phyloP scores from a whole-genome alignment of 2,888 invertebrate species.

The Nezara viridula region DNA sequence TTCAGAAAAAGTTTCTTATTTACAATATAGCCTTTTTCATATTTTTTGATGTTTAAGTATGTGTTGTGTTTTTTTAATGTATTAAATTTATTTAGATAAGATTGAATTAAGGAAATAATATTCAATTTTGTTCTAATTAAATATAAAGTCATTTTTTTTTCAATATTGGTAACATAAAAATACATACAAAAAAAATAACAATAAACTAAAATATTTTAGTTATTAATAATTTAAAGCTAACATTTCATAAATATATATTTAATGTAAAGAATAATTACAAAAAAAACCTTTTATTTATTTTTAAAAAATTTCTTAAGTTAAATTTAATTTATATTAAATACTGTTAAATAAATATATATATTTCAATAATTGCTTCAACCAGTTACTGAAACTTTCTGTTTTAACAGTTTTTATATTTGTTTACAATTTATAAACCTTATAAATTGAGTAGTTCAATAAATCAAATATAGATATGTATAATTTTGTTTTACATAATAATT shows the following conservation, averaged over 20 bases:
- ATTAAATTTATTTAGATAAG: background rate
- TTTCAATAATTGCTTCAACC: background rate
- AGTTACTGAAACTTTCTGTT: background rate
- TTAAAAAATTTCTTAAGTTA: background rate
- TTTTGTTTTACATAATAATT: background rate
- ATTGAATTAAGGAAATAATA: background rate
- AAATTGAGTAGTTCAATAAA: background rate
- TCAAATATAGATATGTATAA: background rate
- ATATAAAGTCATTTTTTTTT: background rate
- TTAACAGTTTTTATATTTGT: background rate
- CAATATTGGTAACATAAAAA: background rate
- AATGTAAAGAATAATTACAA: background rate
- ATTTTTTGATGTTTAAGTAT: too few relatives aligned
- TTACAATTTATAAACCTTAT: background rate
- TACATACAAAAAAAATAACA: slow-evolving; percentile 27
- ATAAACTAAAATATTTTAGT: slow-evolving; percentile 5
- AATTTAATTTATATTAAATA: slow-evolving; percentile 16
- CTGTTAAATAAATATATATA: slow-evolving; percentile 34
- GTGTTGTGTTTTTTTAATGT: background rate
- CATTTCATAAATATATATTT: slow-evolving; percentile 7
- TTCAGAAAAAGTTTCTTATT: too few relatives aligned
- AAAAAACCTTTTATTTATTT: background rate
- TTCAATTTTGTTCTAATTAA: background rate
- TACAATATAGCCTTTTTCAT: too few relatives aligned
- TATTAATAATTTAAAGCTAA: slow-evolving; percentile 1